A percentile compares a stretch with the other conserved stretches of the same genome.
Conservation (phyloP, 2,797 vertebrate genomes). For the Pogonophryne albipinna region DNA sequence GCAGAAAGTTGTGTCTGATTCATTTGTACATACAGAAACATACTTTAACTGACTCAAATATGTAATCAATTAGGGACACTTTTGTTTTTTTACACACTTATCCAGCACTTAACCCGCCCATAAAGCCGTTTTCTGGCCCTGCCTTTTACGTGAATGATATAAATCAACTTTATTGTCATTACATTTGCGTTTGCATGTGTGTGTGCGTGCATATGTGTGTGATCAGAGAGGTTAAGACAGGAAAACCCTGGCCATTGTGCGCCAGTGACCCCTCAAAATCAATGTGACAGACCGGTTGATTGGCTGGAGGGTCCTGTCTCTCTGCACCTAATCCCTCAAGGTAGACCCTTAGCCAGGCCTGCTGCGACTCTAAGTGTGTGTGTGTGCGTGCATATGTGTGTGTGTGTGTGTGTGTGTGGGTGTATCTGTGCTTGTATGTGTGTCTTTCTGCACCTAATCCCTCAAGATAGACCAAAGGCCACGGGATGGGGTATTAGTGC, state of each 20-base stretch:
- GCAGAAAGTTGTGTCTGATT: not conserved
- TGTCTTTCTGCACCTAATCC: slow-evolving; percentile 82
- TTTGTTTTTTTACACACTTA: not conserved
- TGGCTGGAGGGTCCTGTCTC: slow-evolving; percentile 88
- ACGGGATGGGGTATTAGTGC: slow-evolving; percentile 78
- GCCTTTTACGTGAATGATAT: slow-evolving; percentile 27
- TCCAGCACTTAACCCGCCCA: not conserved
- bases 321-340: slow-evolving; percentile 88
- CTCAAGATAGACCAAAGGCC: slow-evolving; percentile 77
- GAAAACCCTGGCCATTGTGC: slow-evolving; percentile 88
- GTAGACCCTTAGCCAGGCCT: slow-evolving; percentile 78
- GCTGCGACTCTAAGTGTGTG: slow-evolving; percentile 47
- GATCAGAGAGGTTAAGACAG: slow-evolving; percentile 83
- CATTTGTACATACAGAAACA: slow-evolving; percentile 9
- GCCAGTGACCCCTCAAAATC: slow-evolving; percentile 85
- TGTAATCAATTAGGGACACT: not conserved
- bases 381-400: slow-evolving; percentile 15
- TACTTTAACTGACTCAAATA: not conserved
- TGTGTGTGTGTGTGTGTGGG: slow-evolving; percentile 36
- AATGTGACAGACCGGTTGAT: slow-evolving; percentile 86
- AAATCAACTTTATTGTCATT: slow-evolving; percentile 52
- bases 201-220: slow-evolving; percentile 67
- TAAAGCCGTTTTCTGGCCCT: slow-evolving; percentile 13
- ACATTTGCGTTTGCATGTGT: slow-evolving; percentile 38
- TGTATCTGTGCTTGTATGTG: slow-evolving; percentile 64